A percentile compares a stretch with the other conserved stretches of the same genome.
Evolutionary conservation across 1,140 invertebrate genomes (phyloP).

Genomic region (Bombus superbus): DNA sequence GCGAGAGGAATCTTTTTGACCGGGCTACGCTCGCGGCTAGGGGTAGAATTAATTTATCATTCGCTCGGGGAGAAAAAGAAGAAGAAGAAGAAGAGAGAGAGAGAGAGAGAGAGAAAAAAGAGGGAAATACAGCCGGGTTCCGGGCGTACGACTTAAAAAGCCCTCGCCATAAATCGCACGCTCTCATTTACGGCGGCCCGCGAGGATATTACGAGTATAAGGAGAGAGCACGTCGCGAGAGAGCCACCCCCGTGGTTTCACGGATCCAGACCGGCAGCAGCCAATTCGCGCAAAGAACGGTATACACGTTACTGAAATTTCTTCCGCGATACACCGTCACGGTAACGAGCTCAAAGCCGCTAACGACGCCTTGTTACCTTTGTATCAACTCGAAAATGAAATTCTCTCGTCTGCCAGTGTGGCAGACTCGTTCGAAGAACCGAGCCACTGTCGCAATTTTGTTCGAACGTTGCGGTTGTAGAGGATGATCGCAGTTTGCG

Average conservation of each 20-base stretch:
- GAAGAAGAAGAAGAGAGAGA: no score
- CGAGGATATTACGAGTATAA: slow-evolving; percentile 33
- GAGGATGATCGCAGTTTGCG: neutral
- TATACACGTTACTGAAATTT: slow-evolving; percentile 26
- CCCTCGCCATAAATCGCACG: slow-evolving; percentile 39
- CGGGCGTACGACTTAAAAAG: slow-evolving; percentile 39
- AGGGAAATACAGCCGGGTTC: neutral
- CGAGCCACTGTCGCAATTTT: neutral
- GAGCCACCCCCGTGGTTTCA: neutral
- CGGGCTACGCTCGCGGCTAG: neutral
- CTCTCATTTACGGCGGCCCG: slow-evolving; percentile 29
- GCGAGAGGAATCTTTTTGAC: slow-evolving; percentile 38
- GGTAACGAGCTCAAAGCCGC: slow-evolving; percentile 42
- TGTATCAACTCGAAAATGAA: slow-evolving; percentile 53
- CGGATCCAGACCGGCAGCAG: neutral
- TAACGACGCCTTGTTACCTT: slow-evolving; percentile 55
- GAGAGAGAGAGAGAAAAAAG: neutral
- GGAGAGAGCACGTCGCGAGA: neutral
- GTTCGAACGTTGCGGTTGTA: neutral
- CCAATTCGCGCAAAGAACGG: slow-evolving; percentile 17
- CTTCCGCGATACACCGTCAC: slow-evolving; percentile 17
- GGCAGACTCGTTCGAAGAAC: neutral
- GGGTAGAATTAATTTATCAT: slow-evolving; percentile 54
- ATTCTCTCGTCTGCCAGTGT: slow-evolving; percentile 13
- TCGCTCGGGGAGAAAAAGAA: neutral